Percentiles rank a stretch among this genome's conserved stretches.
These are phyloP conservation scores for Leptopilina syphax DNA, from an alignment of 2,888 invertebrate species.

Conservation along the genomic window DNA sequence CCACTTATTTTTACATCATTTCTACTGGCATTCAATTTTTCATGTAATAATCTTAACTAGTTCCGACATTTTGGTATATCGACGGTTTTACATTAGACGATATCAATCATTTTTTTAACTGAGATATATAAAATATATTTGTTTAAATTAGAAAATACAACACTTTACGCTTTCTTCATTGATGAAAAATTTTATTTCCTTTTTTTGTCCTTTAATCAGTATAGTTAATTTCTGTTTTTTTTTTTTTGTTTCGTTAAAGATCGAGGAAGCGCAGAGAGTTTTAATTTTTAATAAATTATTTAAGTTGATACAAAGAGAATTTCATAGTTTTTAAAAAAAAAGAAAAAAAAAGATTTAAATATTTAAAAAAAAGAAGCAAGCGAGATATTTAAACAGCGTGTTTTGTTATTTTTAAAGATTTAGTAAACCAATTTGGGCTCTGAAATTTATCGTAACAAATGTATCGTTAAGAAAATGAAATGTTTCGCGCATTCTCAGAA, in stretches of 20 bases:
- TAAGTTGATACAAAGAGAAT: slow-evolving; percentile 33
- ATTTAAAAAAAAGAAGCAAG: slow-evolving; percentile 40
- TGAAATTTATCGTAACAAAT: slow-evolving; percentile 47
- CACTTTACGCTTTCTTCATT: slow-evolving; percentile 27
- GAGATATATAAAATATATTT: slow-evolving; percentile 32
- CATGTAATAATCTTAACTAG: slow-evolving; percentile 41
- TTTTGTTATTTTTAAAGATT: slow-evolving; percentile 56
- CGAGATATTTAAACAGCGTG: slow-evolving; percentile 50
- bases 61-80: slow-evolving; percentile 17
- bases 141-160: slow-evolving; percentile 21
- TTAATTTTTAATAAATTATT: slow-evolving; percentile 34
- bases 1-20: slow-evolving; percentile 64
- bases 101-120: slow-evolving; percentile 23
- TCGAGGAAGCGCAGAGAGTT: slow-evolving; percentile 23
- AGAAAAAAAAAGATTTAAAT: slow-evolving; percentile 25
- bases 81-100: slow-evolving; percentile 23
- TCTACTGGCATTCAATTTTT: slow-evolving; percentile 51
- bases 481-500: slow-evolving; percentile 58
- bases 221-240: neutral
- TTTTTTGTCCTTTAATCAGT: neutral
- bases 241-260: slow-evolving; percentile 9
- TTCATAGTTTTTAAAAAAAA: slow-evolving; percentile 38
- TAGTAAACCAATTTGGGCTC: slow-evolving; percentile 57
- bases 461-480: slow-evolving; percentile 41
- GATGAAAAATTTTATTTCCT: neutral